Percentiles rank a stretch among this genome's conserved stretches.
phyloP scores from a whole-genome alignment of 2,888 invertebrate species.

The Cheilosia impressa region DNA sequence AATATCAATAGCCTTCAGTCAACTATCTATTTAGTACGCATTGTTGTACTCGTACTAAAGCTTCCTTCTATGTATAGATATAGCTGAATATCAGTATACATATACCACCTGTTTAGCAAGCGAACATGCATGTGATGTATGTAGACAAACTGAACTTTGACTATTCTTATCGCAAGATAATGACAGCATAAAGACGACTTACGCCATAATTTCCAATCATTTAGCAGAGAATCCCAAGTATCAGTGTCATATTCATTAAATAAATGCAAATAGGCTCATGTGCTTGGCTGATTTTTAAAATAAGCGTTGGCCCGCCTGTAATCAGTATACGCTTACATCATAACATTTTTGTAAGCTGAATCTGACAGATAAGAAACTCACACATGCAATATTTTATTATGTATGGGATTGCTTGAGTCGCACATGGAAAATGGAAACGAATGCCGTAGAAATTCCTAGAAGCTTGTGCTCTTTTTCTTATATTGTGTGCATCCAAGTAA shows the following conservation, averaged over 20 bases:
- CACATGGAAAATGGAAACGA: not conserved
- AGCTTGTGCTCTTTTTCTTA: not conserved
- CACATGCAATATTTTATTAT: not conserved
- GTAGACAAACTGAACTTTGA: constrained; percentile 31
- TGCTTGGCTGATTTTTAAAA: not conserved
- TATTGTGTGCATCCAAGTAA: not conserved
- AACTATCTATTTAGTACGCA: not conserved
- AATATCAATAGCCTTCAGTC: not conserved
- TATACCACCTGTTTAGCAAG: constrained; percentile 18
- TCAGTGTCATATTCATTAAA: not conserved
- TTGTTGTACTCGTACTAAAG: not conserved
- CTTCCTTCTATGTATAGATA: not conserved
- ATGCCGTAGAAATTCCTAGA: not conserved
- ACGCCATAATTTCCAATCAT: constrained; percentile 6
- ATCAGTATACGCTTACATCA: constrained; percentile 4
- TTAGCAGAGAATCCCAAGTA: not conserved
- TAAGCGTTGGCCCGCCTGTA: not conserved
- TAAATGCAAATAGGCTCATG: constrained; percentile 15
- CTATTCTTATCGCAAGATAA: constrained; percentile 22
- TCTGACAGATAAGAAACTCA: constrained; percentile 14
- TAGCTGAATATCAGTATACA: not conserved
- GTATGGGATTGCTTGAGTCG: not conserved
- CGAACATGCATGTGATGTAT: not conserved
- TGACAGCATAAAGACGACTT: constrained; percentile 10
- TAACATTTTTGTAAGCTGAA: constrained; percentile 9